These are phyloP conservation scores for Sinelater perroti DNA, from an alignment of 2,888 invertebrate species.

Conservation along the genomic window DNA sequence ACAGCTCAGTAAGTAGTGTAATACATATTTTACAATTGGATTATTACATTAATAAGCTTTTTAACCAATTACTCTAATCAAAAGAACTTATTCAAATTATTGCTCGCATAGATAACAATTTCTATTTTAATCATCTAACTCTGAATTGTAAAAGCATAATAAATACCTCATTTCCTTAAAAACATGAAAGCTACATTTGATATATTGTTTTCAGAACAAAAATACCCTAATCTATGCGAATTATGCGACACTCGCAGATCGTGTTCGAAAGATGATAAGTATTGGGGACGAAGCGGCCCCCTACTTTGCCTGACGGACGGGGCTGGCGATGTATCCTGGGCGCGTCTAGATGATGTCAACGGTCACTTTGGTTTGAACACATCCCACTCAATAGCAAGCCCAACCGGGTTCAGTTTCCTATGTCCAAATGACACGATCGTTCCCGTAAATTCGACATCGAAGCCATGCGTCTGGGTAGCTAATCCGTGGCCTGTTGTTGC, in stretches of 20 bases:
- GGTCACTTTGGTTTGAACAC: conserved; percentile 70
- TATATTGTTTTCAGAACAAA: conserved; percentile 61
- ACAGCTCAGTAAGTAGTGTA: conserved; percentile 70
- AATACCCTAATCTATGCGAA: conserved; percentile 76
- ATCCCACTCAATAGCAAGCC: conserved; percentile 56
- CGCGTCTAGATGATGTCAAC: conserved; percentile 73
- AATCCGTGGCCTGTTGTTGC: conserved; percentile 82
- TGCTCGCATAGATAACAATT: too few relatives aligned
- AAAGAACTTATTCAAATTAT: not conserved
- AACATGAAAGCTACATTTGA: not conserved
- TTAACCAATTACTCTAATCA: too few relatives aligned
- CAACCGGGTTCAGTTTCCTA: conserved; percentile 71
- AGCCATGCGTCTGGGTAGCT: conserved; percentile 80
- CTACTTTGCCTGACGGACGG: conserved; percentile 81
- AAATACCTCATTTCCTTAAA: too few relatives aligned
- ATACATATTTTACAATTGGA: not conserved
- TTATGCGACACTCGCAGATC: conserved; percentile 70
- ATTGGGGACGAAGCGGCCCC: conserved; percentile 85
- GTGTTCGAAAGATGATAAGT: conserved; percentile 76
- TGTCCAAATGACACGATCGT: conserved; percentile 79
- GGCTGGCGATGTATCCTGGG: conserved; percentile 85
- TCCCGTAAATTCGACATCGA: conserved; percentile 63
- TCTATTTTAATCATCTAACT: too few relatives aligned
- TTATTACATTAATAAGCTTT: not conserved
- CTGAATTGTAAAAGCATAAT: too few relatives aligned